Evolutionary conservation across 2,888 invertebrate genomes (phyloP).

Genomic region (Rhorus exstirpatorius): DNA sequence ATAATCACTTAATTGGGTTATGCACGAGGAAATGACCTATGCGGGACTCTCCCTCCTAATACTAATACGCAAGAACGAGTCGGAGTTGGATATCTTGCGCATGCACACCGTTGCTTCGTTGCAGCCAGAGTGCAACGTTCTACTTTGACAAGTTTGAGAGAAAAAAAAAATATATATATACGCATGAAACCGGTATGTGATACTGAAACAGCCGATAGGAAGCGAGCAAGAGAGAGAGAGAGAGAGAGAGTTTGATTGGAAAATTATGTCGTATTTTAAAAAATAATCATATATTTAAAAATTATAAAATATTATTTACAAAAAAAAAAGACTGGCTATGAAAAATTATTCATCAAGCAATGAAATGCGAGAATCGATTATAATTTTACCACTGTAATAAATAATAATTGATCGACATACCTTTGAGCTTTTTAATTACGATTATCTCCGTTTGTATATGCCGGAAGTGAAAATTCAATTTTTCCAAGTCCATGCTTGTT

Average conservation of each 20-base stretch:
- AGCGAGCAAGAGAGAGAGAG: too few relatives aligned
- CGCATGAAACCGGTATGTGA: conserved; percentile 50
- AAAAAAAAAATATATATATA: conserved; percentile 20
- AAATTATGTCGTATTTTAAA: conserved; percentile 23
- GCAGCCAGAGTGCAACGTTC: conserved; percentile 54
- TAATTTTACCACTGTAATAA: too few relatives aligned
- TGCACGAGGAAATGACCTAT: conserved; percentile 85
- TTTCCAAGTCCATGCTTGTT: too few relatives aligned
- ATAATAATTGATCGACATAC: too few relatives aligned
- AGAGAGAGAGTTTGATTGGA: conserved; percentile 37
- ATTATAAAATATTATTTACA: too few relatives aligned
- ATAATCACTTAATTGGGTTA: conserved; percentile 85
- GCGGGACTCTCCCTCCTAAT: conserved; percentile 75
- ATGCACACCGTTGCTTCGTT: conserved; percentile 46
- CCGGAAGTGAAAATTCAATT: conserved; percentile 9
- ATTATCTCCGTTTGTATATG: neutral
- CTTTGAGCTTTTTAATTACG: neutral
- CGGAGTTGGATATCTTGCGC: conserved; percentile 2
- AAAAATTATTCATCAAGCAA: too few relatives aligned
- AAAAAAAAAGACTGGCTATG: too few relatives aligned
- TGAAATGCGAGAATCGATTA: too few relatives aligned
- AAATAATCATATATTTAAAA: too few relatives aligned
- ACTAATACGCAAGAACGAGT: conserved; percentile 41
- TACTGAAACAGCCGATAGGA: conserved; percentile 34
- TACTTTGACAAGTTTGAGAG: conserved; percentile 54